phyloP scores from a whole-genome alignment of 2,888 invertebrate species.

The Melolontha melolontha region DNA sequence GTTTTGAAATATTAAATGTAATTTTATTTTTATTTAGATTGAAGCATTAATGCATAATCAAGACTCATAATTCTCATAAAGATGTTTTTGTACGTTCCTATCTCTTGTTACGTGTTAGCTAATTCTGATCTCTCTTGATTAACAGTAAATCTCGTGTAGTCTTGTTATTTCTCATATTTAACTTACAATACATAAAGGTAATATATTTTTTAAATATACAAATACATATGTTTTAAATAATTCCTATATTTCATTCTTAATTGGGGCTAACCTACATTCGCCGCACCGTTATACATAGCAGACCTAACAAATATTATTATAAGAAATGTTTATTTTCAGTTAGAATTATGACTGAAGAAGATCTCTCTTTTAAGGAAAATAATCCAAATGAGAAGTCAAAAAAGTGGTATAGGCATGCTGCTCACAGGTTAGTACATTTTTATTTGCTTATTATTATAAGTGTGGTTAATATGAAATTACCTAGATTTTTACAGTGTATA shows the following conservation, averaged over 20 bases:
- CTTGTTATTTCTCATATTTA: too few species aligned
- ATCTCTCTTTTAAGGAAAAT: conserved; percentile 16
- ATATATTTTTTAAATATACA: too few species aligned
- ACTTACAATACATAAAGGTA: too few species aligned
- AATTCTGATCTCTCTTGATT: conserved; percentile 9
- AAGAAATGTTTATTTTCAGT: conserved; percentile 18
- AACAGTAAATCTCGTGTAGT: not conserved
- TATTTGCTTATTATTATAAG: conserved; percentile 1
- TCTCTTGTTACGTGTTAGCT: conserved; percentile 6
- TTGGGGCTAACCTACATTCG: not conserved
- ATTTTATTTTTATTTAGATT: too few species aligned
- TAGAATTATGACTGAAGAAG: conserved; percentile 28
- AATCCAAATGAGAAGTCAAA: conserved; percentile 39
- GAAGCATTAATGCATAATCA: not conserved
- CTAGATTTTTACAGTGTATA: too few species aligned
- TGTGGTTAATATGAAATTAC: not conserved
- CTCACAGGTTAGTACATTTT: conserved; percentile 66
- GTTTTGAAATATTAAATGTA: too few species aligned
- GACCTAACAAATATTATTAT: too few species aligned
- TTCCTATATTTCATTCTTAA: too few species aligned
- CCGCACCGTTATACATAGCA: too few species aligned
- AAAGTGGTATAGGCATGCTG: conserved; percentile 70
- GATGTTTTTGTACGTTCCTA: not conserved
- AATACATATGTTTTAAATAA: too few species aligned
- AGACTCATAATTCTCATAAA: not conserved